Percentiles rank a stretch among this genome's conserved stretches.
Conservation (phyloP, 2,888 invertebrate genomes). For the Vesta saturnalis region DNA sequence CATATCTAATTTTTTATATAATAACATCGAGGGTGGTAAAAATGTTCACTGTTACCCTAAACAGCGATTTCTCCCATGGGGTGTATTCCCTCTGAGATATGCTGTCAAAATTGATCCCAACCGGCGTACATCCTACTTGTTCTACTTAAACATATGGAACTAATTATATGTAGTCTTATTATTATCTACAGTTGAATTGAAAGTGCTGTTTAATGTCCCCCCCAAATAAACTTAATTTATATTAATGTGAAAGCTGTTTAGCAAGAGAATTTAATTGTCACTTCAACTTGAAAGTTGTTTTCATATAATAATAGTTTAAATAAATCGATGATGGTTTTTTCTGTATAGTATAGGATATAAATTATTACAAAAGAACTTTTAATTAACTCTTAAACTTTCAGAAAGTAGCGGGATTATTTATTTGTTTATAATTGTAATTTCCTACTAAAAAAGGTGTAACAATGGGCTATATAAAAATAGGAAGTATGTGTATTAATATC, state of each 20-base stretch:
- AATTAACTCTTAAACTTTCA: not conserved
- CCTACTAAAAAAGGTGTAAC: not conserved
- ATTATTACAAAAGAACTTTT: constrained; percentile 7
- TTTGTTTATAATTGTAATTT: not conserved
- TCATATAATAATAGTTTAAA: constrained; percentile 14
- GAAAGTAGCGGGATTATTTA: constrained; percentile 1
- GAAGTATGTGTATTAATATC: too few relatives aligned
- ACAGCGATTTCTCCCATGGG: constrained; percentile 42
- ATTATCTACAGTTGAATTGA: constrained; percentile 7
- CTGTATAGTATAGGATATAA: constrained; percentile 4
- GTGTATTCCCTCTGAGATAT: constrained; percentile 38
- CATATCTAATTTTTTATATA: not conserved
- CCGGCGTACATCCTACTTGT: constrained; percentile 21
- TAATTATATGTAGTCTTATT: constrained; percentile 11
- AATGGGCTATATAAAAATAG: too few relatives aligned
- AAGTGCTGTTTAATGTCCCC: constrained; percentile 12
- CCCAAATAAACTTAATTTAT: constrained; percentile 18
- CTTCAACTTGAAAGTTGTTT: constrained; percentile 16
- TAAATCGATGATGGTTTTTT: constrained; percentile 12
- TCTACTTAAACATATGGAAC: constrained; percentile 25
- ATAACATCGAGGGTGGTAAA: constrained; percentile 25
- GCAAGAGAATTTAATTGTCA: constrained; percentile 16
- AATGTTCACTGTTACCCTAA: constrained; percentile 40
- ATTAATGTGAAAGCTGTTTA: constrained; percentile 23
- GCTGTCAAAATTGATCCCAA: constrained; percentile 47